phyloP scores from a whole-genome alignment of 2,888 invertebrate genomes.

The Andrena camellia region DNA sequence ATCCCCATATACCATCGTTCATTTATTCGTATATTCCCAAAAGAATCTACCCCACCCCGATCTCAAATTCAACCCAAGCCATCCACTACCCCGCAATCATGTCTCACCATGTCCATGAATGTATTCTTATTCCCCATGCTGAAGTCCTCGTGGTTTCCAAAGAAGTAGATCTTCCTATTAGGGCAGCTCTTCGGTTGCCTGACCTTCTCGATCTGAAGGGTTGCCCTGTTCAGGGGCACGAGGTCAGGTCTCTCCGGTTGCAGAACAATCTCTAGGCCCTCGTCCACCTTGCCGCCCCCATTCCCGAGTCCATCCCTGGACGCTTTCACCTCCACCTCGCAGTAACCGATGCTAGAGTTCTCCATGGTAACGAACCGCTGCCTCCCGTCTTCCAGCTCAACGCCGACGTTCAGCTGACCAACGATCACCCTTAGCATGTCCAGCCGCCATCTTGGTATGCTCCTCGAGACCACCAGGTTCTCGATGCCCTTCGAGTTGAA shows the following conservation, averaged over 20 bases:
- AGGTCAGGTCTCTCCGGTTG: conserved; percentile 7
- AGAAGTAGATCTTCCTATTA: conserved; percentile 56
- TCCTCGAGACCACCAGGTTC: conserved; percentile 65
- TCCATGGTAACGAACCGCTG: conserved; percentile 55
- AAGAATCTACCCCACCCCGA: background rate
- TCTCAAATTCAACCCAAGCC: too few species aligned
- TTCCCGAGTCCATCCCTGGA: conserved; percentile 4
- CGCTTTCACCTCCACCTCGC: conserved; percentile 59
- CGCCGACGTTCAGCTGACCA: conserved; percentile 62
- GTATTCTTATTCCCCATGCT: conserved; percentile 6
- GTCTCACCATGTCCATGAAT: conserved; percentile 60
- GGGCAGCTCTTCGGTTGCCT: conserved; percentile 54
- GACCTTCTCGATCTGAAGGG: conserved; percentile 42
- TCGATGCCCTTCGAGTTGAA: conserved; percentile 66
- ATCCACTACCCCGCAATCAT: too few species aligned
- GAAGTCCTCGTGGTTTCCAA: conserved; percentile 50
- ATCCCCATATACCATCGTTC: too few species aligned
- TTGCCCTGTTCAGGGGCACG: conserved; percentile 4
- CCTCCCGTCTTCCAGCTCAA: conserved; percentile 36
- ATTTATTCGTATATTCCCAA: background rate
- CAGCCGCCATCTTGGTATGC: conserved; percentile 62
- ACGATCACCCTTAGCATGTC: conserved; percentile 66
- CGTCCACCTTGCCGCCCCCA: background rate
- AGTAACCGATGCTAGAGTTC: conserved; percentile 58
- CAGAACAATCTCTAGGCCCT: conserved; percentile 40